Evolutionary conservation across 2,888 invertebrate genomes (phyloP).

Genomic region (Drosophila falleni): DNA sequence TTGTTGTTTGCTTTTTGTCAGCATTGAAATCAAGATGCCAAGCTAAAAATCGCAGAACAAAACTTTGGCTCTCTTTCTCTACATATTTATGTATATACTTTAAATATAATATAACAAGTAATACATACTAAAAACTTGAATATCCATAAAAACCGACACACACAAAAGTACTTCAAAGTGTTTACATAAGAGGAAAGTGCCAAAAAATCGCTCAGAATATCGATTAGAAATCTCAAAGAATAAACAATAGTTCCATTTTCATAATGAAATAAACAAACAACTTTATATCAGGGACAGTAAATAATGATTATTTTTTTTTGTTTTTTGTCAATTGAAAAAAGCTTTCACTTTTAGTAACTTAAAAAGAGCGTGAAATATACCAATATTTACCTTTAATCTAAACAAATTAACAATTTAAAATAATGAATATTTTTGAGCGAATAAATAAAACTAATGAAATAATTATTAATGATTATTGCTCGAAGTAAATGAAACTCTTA

Average conservation of each 20-base stretch:
- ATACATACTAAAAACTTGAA: slow-evolving; percentile 20
- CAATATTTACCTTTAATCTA: too few relatives aligned
- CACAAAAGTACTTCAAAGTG: not conserved
- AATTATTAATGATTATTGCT: too few relatives aligned
- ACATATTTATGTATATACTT: not conserved
- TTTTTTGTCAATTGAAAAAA: too few relatives aligned
- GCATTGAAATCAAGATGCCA: slow-evolving; percentile 34
- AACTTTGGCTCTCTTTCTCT: slow-evolving; percentile 9
- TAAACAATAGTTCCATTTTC: not conserved
- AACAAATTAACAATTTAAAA: too few relatives aligned
- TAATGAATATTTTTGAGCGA: too few relatives aligned
- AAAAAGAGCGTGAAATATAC: too few relatives aligned
- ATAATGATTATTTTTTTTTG: too few relatives aligned
- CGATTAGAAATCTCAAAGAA: slow-evolving; percentile 6
- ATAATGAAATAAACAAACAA: not conserved
- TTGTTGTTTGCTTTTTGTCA: slow-evolving; percentile 31
- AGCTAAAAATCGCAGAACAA: slow-evolving; percentile 37
- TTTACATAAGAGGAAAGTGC: not conserved
- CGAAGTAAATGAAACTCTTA: too few relatives aligned
- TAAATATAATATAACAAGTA: slow-evolving; percentile 1
- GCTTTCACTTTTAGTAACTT: too few relatives aligned
- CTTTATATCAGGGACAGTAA: too few relatives aligned
- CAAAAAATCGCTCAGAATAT: not conserved
- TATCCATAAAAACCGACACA: slow-evolving; percentile 15
- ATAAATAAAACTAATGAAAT: too few relatives aligned